Evolutionary conservation across 2,888 invertebrate species (phyloP), one percentile per base, ranked within the genome.

Genomic region (Cylindroiulus punctatus): DNA sequence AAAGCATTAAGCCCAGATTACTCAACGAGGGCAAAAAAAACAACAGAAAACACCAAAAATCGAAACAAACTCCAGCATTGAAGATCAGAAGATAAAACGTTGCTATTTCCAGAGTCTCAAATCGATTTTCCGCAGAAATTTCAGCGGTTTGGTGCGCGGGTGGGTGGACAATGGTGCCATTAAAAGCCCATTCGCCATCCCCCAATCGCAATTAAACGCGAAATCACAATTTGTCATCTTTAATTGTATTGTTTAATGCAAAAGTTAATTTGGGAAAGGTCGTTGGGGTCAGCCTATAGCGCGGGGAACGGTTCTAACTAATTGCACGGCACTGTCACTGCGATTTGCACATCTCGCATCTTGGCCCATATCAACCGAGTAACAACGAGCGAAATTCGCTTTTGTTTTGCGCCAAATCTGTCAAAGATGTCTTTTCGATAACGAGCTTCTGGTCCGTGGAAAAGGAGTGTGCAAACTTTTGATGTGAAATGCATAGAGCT

Each of bases 201-300:
- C 57, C 22, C 52, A n/a, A n/a, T 22, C 22, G 57, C 57, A 57
- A 57, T 57, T 57, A 57, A 57, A 22, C 17, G 57, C 17, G 57
- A 57, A 57, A 57, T 57, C 57, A 57, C 57, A 22, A 57, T 57
- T 57, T 22, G 22, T 57, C 57, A 57, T 57, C 57, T 57, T 57
- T 57, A 57, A 57, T 22, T 57, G 22, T 22, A 57, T n/a, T 22
- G 57, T 19, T 22, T 57, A 22, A 57, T 57, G 57, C 57, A 57
- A 22, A 57, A 57, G 57, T 57, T 57, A 57, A 57, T 57, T 57
- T 57, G 57, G 57, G 22, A 57, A 57, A 57, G 57, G 57, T 57
- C 4, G 57, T 10, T 22, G 19, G 22, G 57, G 57, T 57, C 57
- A 57, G 22, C 7, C 57, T 22, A 57, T 57, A 3, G 17, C 22